phyloP scores from a whole-genome alignment of 2,113 vertebrate genomes.

The Laterallus jamaicensis region DNA sequence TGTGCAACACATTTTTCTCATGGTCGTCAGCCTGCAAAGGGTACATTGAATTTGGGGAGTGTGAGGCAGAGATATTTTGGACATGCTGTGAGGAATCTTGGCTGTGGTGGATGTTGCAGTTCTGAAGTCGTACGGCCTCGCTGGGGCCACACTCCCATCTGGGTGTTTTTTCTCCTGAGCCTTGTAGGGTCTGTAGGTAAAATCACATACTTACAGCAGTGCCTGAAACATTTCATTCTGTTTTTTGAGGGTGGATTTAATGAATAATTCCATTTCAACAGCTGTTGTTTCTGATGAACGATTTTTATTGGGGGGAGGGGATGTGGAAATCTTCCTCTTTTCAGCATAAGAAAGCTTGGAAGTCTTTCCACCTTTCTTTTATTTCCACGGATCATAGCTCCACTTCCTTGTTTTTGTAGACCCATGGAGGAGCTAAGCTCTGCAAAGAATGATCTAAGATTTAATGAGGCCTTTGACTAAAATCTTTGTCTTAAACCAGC shows the following conservation, averaged over 20 bases:
- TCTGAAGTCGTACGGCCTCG: not conserved
- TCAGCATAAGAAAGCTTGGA: not conserved
- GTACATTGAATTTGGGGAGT: not conserved
- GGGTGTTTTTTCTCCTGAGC: not conserved
- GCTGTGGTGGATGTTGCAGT: not conserved
- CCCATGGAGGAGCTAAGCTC: not conserved
- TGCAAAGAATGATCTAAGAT: constrained; percentile 45
- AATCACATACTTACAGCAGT: not conserved
- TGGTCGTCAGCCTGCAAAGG: not conserved
- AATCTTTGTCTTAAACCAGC: constrained; percentile 67
- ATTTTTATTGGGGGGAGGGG: not conserved
- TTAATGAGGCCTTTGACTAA: constrained; percentile 55
- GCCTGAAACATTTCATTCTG: not conserved
- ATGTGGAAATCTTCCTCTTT: not conserved
- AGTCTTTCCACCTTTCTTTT: not conserved
- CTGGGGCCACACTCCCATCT: not conserved
- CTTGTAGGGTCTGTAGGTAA: not conserved
- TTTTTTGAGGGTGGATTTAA: not conserved
- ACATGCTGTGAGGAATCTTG: not conserved
- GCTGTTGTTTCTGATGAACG: not conserved
- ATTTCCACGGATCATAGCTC: not conserved
- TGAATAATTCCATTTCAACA: not conserved
- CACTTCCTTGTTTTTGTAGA: constrained; percentile 22
- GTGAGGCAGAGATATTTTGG: not conserved
- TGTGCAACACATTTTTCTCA: not conserved